Base-by-base conservation (phyloP, 64 coral and sea anemone genomes). In the Hydrozoanthus tunicans region DNA sequence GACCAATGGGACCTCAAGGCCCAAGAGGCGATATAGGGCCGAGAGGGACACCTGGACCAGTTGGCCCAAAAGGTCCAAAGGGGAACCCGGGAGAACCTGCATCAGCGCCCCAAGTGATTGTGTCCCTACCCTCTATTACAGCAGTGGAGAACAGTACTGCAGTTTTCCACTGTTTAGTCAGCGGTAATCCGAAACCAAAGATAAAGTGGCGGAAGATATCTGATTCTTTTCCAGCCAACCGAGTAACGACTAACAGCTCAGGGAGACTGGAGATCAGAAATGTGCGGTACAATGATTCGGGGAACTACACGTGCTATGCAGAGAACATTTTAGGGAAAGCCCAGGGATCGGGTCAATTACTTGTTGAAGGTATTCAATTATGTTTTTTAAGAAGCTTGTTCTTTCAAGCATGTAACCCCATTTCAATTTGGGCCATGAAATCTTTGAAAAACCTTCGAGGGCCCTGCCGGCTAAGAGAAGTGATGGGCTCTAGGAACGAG, bases 131-230 rank as follows among this genome's bases (percentile, higher is more conserved):
- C 13, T 69, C 73, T 13, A 9, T 86, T 66, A 74, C 73, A 64
- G 76, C 86, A 5, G 43, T 56, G 23, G 91, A 93, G 81, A 78
- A 78, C n/a, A 61, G 86, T 17, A 79, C 61, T 6, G 91, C 91
- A 66, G 58, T 57, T 9, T 86, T 93, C 7, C 63, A 79, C 59
- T 93, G 91, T 62, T 88, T 60, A 51, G 82, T 62, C 82, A 86
- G 82, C 55, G 77, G 92, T 10, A 59, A 81, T 72, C 83, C 83
- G 60, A 60, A 43, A 59, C 92, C 92, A 59, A 58, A 14, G 8
- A 86, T 89, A 58, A 79, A 62, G 53, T 93, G 84, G 92, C 79
- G 62, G 54, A 93, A 81, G 88, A 64, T 62, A 3, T 78, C 64
- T 0, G 82, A 79, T 7, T 73, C 69, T 0, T 26, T 82, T 7